Conservation (phyloP, 35 echinoderm and acorn worm species). For the Apostichopus parvimensis region DNA sequence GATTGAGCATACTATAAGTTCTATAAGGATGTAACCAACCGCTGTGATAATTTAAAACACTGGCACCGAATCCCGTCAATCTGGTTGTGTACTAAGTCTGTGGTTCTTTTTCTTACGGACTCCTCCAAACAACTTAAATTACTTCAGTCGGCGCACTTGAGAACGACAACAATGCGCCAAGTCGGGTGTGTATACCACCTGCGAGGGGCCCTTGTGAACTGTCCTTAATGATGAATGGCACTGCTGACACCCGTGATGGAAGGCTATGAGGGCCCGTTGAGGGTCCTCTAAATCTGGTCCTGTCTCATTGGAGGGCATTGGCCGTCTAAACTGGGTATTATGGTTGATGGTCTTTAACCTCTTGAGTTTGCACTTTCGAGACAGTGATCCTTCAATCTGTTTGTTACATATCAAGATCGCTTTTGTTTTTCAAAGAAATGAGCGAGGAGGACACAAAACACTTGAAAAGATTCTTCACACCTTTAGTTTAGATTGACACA, state of each 20-base stretch:
- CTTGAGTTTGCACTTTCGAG: not conserved
- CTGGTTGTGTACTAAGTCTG: conserved; percentile 2
- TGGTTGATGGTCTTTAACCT: conserved; percentile 10
- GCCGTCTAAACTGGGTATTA: not conserved
- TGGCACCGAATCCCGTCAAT: conserved; percentile 18
- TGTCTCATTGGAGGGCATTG: not conserved
- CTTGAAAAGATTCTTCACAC: conserved; percentile 15
- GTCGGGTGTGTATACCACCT: conserved; percentile 30
- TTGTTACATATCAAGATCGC: conserved; percentile 11
- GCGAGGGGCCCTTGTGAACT: conserved; percentile 6
- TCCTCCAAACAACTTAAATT: conserved; percentile 15
- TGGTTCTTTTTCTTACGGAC: not conserved
- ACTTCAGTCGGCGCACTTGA: conserved; percentile 3
- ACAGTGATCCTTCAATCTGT: conserved; percentile 1
- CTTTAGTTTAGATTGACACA: conserved; percentile 39
- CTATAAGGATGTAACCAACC: not conserved
- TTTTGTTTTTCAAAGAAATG: conserved; percentile 23
- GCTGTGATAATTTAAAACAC: conserved; percentile 6
- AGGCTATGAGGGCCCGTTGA: conserved; percentile 13
- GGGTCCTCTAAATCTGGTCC: conserved; percentile 1
- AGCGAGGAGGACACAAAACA: not conserved
- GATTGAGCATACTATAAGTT: not conserved
- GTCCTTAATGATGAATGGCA: conserved; percentile 36
- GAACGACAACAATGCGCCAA: not conserved
- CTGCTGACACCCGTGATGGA: not conserved